Percentiles rank a stretch among this genome's conserved stretches.
Evolutionary conservation across 2,888 invertebrate genomes (phyloP).

Genomic region (Spilosoma lubricipeda): DNA sequence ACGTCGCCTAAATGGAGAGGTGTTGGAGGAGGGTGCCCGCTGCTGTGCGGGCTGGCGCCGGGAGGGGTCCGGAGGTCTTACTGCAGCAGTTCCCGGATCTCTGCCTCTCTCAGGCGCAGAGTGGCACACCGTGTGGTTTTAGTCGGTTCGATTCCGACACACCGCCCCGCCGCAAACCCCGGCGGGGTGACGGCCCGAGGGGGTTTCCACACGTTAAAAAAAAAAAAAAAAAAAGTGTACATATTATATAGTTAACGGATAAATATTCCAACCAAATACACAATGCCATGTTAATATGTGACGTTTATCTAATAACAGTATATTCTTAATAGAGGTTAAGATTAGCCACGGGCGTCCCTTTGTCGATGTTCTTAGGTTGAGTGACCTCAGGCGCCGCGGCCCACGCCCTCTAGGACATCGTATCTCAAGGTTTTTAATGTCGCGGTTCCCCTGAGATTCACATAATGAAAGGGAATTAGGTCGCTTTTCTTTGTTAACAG

Average conservation of each 20-base stretch:
- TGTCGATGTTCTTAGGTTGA: conserved; percentile 66
- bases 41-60: no score
- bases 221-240: no score
- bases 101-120: no score
- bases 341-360: conserved; percentile 54
- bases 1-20: no score
- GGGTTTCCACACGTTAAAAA: no score
- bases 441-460: conserved; percentile 8
- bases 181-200: no score
- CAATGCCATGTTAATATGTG: conserved; percentile 17
- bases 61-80: no score
- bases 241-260: background rate
- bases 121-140: no score
- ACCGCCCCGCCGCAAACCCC: no score
- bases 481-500: conserved; percentile 1
- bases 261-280: background rate
- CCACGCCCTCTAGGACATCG: conserved; percentile 51
- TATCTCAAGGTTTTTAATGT: conserved; percentile 21
- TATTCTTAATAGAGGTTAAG: conserved; percentile 41
- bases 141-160: no score
- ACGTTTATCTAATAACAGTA: conserved; percentile 27
- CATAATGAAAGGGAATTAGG: conserved; percentile 9
- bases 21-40: no score
- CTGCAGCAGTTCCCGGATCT: no score
- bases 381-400: conserved; percentile 60